Percentiles rank a stretch among this genome's conserved stretches.
Evolutionary conservation across 2,888 invertebrate species (phyloP).

Genomic region (Melinopterus prodromus): DNA sequence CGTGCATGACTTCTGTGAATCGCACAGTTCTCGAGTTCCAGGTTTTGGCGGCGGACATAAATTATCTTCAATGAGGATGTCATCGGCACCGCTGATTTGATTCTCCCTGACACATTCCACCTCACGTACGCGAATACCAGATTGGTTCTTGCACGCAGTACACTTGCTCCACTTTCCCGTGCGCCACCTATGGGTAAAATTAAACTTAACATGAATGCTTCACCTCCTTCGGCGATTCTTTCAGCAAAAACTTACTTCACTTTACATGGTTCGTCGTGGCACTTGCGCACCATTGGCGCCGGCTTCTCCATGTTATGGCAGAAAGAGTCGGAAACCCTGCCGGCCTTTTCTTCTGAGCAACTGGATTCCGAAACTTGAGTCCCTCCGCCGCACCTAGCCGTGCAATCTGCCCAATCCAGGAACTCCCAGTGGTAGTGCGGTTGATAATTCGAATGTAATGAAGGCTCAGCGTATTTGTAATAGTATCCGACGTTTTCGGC

Average conservation of each 20-base stretch:
- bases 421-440: constrained; percentile 71
- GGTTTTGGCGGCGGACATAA: constrained; percentile 52
- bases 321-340: constrained; percentile 66
- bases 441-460: constrained; percentile 62
- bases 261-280: constrained; percentile 62
- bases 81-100: constrained; percentile 59
- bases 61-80: constrained; percentile 57
- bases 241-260: constrained; percentile 57
- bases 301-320: constrained; percentile 61
- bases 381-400: constrained; percentile 71
- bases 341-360: constrained; percentile 70
- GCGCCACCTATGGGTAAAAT: constrained; percentile 64
- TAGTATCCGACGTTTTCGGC: constrained; percentile 66
- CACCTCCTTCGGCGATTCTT: no score
- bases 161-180: constrained; percentile 72
- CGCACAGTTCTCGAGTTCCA: constrained; percentile 56
- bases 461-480: constrained; percentile 69
- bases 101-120: constrained; percentile 63
- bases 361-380: constrained; percentile 62
- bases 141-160: constrained; percentile 63
- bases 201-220: not conserved
- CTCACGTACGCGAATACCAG: constrained; percentile 60
- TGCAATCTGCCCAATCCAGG: constrained; percentile 70
- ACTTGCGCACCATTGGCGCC: constrained; percentile 57
- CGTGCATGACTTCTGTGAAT: constrained; percentile 53